phyloP scores from a whole-genome alignment of 1,140 invertebrate species.

The Drosophila chauvacae region DNA sequence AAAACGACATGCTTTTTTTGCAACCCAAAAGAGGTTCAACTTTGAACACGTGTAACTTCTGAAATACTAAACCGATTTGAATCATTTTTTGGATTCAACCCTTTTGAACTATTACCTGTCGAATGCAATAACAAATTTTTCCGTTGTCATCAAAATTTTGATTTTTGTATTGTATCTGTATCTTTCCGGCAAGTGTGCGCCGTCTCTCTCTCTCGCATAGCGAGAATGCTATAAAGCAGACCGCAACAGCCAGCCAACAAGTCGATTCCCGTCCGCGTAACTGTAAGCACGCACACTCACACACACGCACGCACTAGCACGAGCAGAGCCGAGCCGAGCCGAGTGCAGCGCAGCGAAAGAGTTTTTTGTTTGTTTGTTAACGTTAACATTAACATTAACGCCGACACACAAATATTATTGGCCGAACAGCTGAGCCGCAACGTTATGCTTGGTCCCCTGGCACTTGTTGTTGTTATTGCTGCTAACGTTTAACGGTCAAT shows the following conservation, averaged over 20 bases:
- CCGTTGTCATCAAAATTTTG: too few relatives aligned
- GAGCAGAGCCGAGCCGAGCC: constrained; percentile 15
- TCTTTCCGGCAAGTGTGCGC: too few relatives aligned
- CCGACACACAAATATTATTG: constrained; percentile 28
- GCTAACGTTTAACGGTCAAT: not conserved
- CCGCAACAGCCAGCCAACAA: constrained; percentile 51
- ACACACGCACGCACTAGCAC: not conserved
- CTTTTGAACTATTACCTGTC: too few relatives aligned
- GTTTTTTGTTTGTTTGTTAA: constrained; percentile 28
- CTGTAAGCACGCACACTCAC: constrained; percentile 59
- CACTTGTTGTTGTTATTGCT: constrained; percentile 5
- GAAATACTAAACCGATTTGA: too few relatives aligned
- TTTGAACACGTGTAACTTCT: too few relatives aligned
- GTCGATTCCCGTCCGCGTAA: constrained; percentile 69
- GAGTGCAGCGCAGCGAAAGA: constrained; percentile 15
- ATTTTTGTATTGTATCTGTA: too few relatives aligned
- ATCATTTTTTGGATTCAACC: too few relatives aligned
- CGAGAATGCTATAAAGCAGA: constrained; percentile 64
- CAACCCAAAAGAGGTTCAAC: too few relatives aligned
- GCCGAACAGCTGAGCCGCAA: constrained; percentile 30
- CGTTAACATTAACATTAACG: constrained; percentile 6
- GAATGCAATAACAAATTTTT: too few relatives aligned
- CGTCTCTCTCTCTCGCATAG: constrained; percentile 13
- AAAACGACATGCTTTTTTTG: too few relatives aligned
- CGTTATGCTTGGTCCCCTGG: constrained; percentile 7